phyloP scores from a whole-genome alignment of 2,113 vertebrate genomes.

The Ifrita kowaldi region DNA sequence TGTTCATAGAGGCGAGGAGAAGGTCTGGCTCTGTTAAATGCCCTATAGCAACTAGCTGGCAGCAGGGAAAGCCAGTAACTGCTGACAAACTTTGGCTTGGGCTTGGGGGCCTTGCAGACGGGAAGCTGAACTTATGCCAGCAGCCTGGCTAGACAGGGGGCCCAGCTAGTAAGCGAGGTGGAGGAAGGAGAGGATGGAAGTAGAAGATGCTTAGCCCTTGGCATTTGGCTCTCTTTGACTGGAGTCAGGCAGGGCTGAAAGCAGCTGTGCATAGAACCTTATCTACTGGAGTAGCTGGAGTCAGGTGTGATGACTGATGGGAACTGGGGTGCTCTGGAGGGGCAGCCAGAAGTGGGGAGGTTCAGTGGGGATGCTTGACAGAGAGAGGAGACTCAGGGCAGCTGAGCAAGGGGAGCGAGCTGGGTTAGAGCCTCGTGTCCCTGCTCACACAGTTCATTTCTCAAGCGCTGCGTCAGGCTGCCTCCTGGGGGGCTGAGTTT shows the following conservation, averaged over 20 bases:
- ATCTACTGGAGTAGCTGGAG: not conserved
- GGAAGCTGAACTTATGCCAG: not conserved
- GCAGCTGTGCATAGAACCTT: not conserved
- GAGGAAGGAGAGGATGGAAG: not conserved
- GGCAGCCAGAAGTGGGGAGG: not conserved
- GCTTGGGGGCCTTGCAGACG: not conserved
- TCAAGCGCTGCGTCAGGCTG: not conserved
- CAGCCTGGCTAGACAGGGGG: not conserved
- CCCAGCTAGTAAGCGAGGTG: not conserved
- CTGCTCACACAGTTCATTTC: not conserved
- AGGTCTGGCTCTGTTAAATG: not conserved
- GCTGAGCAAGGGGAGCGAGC: not conserved
- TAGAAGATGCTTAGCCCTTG: not conserved
- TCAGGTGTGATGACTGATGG: not conserved
- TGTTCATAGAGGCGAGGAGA: not conserved
- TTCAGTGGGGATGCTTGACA: not conserved
- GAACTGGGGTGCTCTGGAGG: not conserved
- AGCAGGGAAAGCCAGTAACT: not conserved
- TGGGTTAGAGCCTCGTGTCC: not conserved
- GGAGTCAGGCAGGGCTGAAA: not conserved
- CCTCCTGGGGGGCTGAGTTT: conserved; percentile 30
- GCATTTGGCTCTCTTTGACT: not conserved
- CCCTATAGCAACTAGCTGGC: not conserved
- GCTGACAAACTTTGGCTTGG: not conserved
- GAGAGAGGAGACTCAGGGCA: not conserved